These are phyloP conservation scores for Rhincodon typus DNA, from an alignment of 2,797 vertebrate genomes.

Conservation along the genomic window DNA sequence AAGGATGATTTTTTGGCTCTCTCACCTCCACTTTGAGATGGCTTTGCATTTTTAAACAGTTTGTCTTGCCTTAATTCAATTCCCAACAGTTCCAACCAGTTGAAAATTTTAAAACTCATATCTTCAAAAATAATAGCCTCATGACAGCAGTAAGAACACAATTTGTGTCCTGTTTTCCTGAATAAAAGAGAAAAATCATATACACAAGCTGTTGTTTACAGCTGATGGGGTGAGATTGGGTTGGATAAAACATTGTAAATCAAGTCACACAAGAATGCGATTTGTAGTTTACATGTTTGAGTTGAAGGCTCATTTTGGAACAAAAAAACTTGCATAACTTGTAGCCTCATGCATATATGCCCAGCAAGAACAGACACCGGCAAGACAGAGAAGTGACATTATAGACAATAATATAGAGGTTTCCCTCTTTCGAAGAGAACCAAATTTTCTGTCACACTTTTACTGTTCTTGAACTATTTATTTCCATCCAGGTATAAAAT, in stretches of 20 bases:
- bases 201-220: neutral
- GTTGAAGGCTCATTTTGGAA: neutral
- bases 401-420: neutral
- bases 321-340: neutral
- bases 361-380: neutral
- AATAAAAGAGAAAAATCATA: neutral
- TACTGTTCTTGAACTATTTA: neutral
- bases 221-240: too few species aligned
- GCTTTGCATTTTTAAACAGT: too few species aligned
- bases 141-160: neutral
- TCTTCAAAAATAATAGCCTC: neutral
- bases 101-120: too few species aligned
- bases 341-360: neutral
- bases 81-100: too few species aligned
- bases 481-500: neutral
- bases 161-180: neutral
- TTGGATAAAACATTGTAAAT: neutral
- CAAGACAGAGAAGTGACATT: neutral
- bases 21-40: too few species aligned
- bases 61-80: too few species aligned
- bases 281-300: neutral
- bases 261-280: neutral
- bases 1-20: too few species aligned
- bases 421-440: neutral
- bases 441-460: neutral